A percentile compares a stretch with the other conserved stretches of the same genome.
These are phyloP conservation scores for Morpho achilles DNA, from an alignment of 2,888 invertebrate genomes.

Conservation along the genomic window DNA sequence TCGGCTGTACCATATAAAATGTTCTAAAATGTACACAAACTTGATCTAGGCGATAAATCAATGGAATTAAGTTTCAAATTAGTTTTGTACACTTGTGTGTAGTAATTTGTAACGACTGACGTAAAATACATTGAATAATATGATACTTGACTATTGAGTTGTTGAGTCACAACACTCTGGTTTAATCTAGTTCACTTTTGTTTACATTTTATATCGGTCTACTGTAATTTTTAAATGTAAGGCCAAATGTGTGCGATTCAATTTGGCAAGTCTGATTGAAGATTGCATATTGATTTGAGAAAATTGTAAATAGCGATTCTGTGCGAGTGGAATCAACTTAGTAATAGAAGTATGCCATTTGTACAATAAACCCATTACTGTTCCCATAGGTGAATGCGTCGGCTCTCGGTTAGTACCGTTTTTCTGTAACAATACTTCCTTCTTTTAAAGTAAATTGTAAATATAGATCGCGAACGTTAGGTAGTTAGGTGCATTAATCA, in stretches of 20 bases:
- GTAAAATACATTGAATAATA: no score
- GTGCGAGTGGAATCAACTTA: slow-evolving; percentile 45
- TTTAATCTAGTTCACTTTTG: no score
- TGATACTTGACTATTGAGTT: no score
- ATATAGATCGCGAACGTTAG: slow-evolving; percentile 55
- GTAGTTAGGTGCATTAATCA: slow-evolving; percentile 54
- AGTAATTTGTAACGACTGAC: no score
- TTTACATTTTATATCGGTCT: no score
- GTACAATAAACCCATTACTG: slow-evolving; percentile 32
- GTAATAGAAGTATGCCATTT: slow-evolving; percentile 45
- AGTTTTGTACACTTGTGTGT: no score
- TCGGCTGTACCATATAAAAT: no score
- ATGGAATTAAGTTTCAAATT: no score
- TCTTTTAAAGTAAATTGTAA: slow-evolving; percentile 60
- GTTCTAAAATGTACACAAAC: no score
- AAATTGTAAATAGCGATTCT: slow-evolving; percentile 30
- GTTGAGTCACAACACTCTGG: no score
- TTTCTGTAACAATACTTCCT: slow-evolving; percentile 60
- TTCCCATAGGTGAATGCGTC: slow-evolving; percentile 24
- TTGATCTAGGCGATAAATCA: no score
- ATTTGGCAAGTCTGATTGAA: slow-evolving; percentile 11
- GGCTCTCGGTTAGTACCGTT: slow-evolving; percentile 26
- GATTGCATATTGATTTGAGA: not conserved
- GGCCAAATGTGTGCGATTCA: not conserved
- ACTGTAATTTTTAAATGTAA: no score